These are phyloP conservation scores for Coccyzus lansbergi DNA, from an alignment of 2,797 vertebrate genomes.

Conservation along the genomic window DNA sequence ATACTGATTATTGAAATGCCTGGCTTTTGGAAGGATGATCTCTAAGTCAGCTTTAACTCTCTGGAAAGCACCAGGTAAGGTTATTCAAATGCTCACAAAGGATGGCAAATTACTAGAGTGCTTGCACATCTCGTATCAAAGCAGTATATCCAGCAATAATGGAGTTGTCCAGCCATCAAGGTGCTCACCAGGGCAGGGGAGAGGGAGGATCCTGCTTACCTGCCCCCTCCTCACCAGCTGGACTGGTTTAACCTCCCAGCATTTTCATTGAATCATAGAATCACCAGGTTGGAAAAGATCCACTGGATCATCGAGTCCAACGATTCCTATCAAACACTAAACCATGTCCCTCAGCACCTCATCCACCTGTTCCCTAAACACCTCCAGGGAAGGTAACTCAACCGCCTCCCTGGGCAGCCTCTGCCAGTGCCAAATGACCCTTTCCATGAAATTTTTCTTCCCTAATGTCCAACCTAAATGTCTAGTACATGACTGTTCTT, in stretches of 20 bases:
- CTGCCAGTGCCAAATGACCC: too few species aligned
- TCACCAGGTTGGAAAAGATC: too few species aligned
- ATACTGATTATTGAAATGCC: background rate
- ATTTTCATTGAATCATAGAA: too few species aligned
- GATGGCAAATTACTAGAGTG: background rate
- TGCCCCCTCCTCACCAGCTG: background rate
- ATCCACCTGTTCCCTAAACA: too few species aligned
- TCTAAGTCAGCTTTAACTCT: background rate
- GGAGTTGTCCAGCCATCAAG: rapidly evolving
- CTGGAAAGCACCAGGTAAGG: background rate
- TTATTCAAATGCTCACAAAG: background rate
- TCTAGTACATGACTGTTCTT: background rate
- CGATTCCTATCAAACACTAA: too few species aligned
- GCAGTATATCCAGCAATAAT: background rate
- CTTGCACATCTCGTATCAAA: background rate
- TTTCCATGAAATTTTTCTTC: too few species aligned
- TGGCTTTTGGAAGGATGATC: background rate
- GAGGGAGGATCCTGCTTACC: background rate
- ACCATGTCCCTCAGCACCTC: too few species aligned
- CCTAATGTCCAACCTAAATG: too few species aligned
- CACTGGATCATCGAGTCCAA: too few species aligned
- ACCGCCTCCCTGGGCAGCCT: too few species aligned
- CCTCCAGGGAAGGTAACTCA: too few species aligned
- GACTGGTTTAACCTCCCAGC: background rate
- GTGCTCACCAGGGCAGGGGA: background rate